Evolutionary conservation across 92 coral and sea anemone species (phyloP).

Genomic region (Zoanthus sociatus): DNA sequence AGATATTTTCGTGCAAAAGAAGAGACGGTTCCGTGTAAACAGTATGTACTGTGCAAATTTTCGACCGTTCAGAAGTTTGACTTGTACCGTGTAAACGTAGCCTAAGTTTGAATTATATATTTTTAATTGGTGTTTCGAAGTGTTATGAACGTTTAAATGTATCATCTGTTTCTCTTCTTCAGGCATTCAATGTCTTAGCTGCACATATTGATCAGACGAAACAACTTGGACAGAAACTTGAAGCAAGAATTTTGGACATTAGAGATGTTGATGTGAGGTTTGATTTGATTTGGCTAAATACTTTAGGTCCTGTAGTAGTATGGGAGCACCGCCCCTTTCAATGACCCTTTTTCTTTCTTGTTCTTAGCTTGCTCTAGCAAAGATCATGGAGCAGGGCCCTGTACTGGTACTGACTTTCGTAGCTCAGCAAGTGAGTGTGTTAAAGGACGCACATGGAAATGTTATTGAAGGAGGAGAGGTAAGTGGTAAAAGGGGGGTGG

Average conservation of each 20-base stretch:
- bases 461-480: slow-evolving; percentile 98
- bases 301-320: too few relatives aligned
- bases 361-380: slow-evolving; percentile 91
- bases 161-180: not conserved
- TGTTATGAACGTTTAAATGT: too few relatives aligned
- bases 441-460: slow-evolving; percentile 86
- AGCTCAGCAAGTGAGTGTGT: slow-evolving; percentile 93
- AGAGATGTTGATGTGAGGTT: slow-evolving; percentile 96
- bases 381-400: slow-evolving; percentile 99
- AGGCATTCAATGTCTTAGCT: slow-evolving; percentile 96
- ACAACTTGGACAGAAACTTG: slow-evolving; percentile 90
- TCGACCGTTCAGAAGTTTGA: too few relatives aligned
- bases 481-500: not conserved
- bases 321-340: too few relatives aligned
- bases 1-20: too few relatives aligned
- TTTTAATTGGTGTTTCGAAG: too few relatives aligned
- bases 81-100: too few relatives aligned
- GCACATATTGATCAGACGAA: slow-evolving; percentile 96
- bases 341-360: not conserved
- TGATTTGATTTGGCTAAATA: too few relatives aligned
- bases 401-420: slow-evolving; percentile 91
- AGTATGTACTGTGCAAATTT: too few relatives aligned
- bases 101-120: too few relatives aligned
- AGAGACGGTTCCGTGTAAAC: too few relatives aligned
- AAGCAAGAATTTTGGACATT: slow-evolving; percentile 90